Evolutionary conservation across 2,888 invertebrate species (phyloP), one percentile per base, ranked within the genome.

Genomic region (Stenurella melanura): DNA sequence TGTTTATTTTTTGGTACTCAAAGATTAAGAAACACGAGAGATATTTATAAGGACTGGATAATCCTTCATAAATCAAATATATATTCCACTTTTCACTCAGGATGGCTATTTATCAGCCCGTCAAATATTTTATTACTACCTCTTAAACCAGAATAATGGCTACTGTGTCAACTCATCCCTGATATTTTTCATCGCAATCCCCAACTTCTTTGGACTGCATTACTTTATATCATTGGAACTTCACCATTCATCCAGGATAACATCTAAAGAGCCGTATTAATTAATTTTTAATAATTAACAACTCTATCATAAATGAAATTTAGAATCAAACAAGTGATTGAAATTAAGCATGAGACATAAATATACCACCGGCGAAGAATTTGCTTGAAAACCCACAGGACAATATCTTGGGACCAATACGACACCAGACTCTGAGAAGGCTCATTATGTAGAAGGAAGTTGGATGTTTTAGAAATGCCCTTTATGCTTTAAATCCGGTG

Each of bases 101-200:
- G 11, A 50, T n/a, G 67, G 67, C 67, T 67, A 67, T 67, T 56
- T 67, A 67, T 67, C 67, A 67, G 50, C n/a, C 54, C 54, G 67
- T 67, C 67, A 67, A 50, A 67, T 67, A 67, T 67, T 67, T 67
- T 67, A 67, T 54, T 54, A 67, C 67, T 67, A 54, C 54, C 54
- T 67, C 67, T 67, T 67, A 67, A 67, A 67, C 67, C 67, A 50
- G 67, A 67, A 67, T 67, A 67, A 67, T 67, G 54, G 67, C 50
- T 30, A 15, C 26, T 56, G 54, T 67, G 67, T 67, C 67, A 67
- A 67, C 67, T 67, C 26, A 15, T 67, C 67, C 67, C 19, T n/a
- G 54, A 67, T 67, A 67, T 67, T 67, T 67, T 67, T 67, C 67
- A 67, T 67, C 67, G 21, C n/a, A 19, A 67, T 26, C 56, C 30